phyloP scores from a whole-genome alignment of 2,113 vertebrate species.

The Engraulis encrasicolus region DNA sequence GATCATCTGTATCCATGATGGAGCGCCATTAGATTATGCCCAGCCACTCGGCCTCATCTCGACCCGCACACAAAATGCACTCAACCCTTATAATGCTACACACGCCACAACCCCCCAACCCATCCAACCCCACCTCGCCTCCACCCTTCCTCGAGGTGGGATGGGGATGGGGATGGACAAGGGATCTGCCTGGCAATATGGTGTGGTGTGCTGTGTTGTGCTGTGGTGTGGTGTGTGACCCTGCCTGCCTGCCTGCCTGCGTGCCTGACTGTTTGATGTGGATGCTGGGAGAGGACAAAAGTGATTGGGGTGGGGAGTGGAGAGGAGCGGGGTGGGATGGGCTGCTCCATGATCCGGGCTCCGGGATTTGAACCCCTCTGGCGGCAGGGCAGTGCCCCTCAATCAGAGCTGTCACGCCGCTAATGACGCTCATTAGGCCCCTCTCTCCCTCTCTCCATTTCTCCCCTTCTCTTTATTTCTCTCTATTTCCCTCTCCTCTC shows the following conservation, averaged over 20 bases:
- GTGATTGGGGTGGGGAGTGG: conserved; percentile 73
- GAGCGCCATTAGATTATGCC: conserved; percentile 43
- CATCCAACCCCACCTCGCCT: too few relatives aligned
- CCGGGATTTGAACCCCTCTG: conserved; percentile 63
- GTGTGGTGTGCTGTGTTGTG: too few relatives aligned
- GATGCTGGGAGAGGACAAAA: conserved; percentile 56
- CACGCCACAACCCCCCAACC: too few relatives aligned
- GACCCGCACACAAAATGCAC: too few relatives aligned
- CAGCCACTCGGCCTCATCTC: background rate
- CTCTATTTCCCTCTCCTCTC: too few relatives aligned
- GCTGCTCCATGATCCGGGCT: conserved; percentile 57
- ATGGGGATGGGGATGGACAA: conserved; percentile 38
- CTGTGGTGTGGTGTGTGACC: too few relatives aligned
- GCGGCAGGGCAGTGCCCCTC: conserved; percentile 56
- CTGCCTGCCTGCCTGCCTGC: too few relatives aligned
- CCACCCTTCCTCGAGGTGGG: conserved; percentile 37
- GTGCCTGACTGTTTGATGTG: conserved; percentile 65
- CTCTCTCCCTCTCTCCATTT: conserved; percentile 50
- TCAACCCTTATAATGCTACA: too few relatives aligned
- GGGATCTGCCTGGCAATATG: conserved; percentile 7
- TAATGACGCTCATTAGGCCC: conserved; percentile 72
- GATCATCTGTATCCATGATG: conserved; percentile 49
- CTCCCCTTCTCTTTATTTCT: too few relatives aligned
- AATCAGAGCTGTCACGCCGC: conserved; percentile 71
- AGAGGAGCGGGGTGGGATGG: conserved; percentile 48